Base-by-base conservation (phyloP, 2,797 vertebrate genomes). In the Champsocephalus esox region DNA sequence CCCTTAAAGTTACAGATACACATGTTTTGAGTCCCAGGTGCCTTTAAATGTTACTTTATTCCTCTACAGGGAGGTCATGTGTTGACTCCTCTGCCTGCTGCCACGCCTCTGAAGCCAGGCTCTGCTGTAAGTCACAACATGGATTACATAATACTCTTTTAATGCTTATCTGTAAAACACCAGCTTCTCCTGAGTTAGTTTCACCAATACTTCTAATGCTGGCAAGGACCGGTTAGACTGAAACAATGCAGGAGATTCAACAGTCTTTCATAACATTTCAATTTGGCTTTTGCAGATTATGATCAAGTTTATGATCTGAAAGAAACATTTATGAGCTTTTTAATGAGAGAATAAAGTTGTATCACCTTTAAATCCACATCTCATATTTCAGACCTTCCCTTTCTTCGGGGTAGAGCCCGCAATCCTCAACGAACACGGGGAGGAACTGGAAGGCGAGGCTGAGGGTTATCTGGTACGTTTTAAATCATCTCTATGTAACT, bases 391-490 rank as follows among this genome's bases (percentile, higher is more conserved):
- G 96, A 96, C 95, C 0, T 93, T 95, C 65, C 96, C 96, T 4
- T 96, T 96, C 92, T 96, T 96, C 4, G 96, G 96, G 4, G 94
- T 96, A 4, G 94, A 95, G 82, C 95, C 95, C 1, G 82, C 87
- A 38, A 89, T 96, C 81, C 84, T 96, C 61, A 96, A 94, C 41
- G 94, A 96, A 45, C 93, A 94, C 1, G 95, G 96, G 59, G 95
- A 96, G 75, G 95, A 96, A 54, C 84, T 96, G 81, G 91, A 96
- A 16, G 95, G 95, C 1, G 95, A 96, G 81, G 95, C 92, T 0
- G 96, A 96, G 70, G 96, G 96, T 24, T 96, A 96, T 83, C 90
- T 96, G 66, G 95, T 96, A 52, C 91, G 84, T 71, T 73, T 55
- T 5, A 50, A 0, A 51, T 59, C 3, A 7, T 3, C 28, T 60